Evolutionary conservation across 1,140 invertebrate species (phyloP).

Genomic region (Caenorhabditis tropicalis): DNA sequence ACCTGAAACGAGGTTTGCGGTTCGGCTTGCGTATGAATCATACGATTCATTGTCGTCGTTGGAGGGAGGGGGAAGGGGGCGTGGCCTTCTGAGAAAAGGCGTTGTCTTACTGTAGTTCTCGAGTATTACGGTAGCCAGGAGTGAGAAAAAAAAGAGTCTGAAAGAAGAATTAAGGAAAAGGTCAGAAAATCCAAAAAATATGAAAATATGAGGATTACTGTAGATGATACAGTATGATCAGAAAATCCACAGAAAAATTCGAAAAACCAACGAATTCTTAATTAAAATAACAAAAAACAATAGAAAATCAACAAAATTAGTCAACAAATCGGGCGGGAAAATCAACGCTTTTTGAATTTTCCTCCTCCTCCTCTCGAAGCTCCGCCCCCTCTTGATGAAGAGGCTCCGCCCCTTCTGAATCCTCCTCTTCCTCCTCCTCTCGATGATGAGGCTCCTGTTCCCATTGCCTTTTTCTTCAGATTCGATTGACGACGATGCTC

Average conservation of each 20-base stretch:
- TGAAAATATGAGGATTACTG: not conserved
- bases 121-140: no score
- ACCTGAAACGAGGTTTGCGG: constrained; percentile 22
- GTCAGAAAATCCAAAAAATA: not conserved
- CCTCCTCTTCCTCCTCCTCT: not conserved
- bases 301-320: constrained; percentile 1
- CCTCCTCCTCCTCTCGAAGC: not conserved
- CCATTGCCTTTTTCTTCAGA: constrained; percentile 56
- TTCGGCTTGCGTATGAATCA: constrained; percentile 13
- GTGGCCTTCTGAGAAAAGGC: no score
- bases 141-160: not conserved
- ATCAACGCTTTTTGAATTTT: constrained; percentile 28
- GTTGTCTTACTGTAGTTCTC: no score
- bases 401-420: not conserved
- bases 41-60: not conserved
- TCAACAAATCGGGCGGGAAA: no score
- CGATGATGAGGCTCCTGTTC: not conserved
- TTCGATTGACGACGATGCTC: constrained; percentile 72
- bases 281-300: constrained; percentile 51
- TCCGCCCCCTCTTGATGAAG: not conserved
- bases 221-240: not conserved
- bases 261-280: not conserved
- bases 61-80: not conserved
- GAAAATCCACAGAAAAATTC: not conserved
- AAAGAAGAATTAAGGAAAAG: not conserved